Evolutionary conservation across 2,113 vertebrate species (phyloP), one percentile per base, ranked within the genome.

Genomic region (Prunella fulvescens): DNA sequence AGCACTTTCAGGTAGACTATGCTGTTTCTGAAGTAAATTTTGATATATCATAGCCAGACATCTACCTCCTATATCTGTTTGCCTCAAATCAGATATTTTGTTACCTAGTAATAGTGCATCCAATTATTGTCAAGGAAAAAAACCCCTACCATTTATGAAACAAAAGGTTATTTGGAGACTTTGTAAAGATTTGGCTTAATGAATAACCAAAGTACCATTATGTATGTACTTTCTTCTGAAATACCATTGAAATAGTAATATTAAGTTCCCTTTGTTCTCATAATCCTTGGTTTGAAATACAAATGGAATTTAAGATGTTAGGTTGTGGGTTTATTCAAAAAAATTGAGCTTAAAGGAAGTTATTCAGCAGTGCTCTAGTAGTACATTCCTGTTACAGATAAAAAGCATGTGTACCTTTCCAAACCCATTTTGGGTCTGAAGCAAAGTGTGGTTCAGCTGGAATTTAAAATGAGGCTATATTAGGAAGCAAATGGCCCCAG

Each of bases 21-120:
- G 11, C 65, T 92, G 19, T 73, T 91, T 88, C 72, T 86, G 56
- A 86, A 92, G 16, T 81, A 39, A 64, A 72, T 65, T 71, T 86
- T 78, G 56, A 31, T 37, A 11, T 88, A 84, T 95, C 76, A 9
- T 53, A 93, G 69, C n/a, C 33, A 81, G 79, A 71, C 86, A 88
- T 93, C 88, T 86, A 81, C 28, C 24, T 95, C n/a, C 64, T 88
- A n/a, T 80, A 92, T 79, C 82, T 94, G 88, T 81, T 94, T 88
- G n/a, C 72, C 31, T 88, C 61, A 81, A 67, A 94, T 92, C 92
- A 95, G 90, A 70, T 94, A 93, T 87, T 92, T 93, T 8, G 14
- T 92, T 92, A 73, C 84, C 94, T 83, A 88, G 76, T 88, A 95
- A 86, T 81, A 88, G 50, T 81, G n/a, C 44, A 69, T 78, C 51